Base-by-base conservation (phyloP, 2,797 vertebrate species). In the Notolabrus celidotus region DNA sequence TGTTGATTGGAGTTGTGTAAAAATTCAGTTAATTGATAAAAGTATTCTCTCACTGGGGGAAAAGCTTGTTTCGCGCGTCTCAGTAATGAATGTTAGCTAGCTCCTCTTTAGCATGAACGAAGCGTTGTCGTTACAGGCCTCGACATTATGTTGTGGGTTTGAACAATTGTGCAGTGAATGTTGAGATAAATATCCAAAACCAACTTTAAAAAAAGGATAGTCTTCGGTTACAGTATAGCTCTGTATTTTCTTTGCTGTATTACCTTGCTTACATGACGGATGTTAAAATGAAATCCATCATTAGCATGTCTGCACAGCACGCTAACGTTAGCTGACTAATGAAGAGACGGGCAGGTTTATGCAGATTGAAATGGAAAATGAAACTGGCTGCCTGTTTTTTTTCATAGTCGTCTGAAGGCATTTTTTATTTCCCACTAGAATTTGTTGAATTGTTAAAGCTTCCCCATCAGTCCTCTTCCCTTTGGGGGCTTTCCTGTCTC, bases 381-480 rank as follows among this genome's bases (percentile, higher is more conserved):
- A 53, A 83, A 27, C 41, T 59, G 73, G 75, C 67, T 82, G 61
- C 70, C 71, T 84, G 58, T 64, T 74, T 72, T 2, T 73, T 33
- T 71, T 49, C 52, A 39, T 84, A 20, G 66, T 85, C 90, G 90
- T 89, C 90, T 93, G 88, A 92, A 93, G 84, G 80, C 77, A 74
- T 92, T 85, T 92, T 89, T 89, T 83, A 86, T 91, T 90, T 87
- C 66, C 86, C 70, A 47, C 74, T 92, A 94, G 92, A 92, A 88
- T 86, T 90, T 89, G 87, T 93, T 92, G 90, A 93, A 77, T 92
- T 91, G 89, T 91, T 92, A 92, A 93, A 89, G 88, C 88, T 85
- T 83, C 88, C 88, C 85, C 88, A 61, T 84, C 92, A 90, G 85
- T 91, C 88, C 66, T 90, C 87, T 84, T 87, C 88, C 90, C 89